A percentile compares a stretch with the other conserved stretches of the same genome.
Conservation (phyloP, 2,888 invertebrate species). For the Thysanoteuthis rhombus region DNA sequence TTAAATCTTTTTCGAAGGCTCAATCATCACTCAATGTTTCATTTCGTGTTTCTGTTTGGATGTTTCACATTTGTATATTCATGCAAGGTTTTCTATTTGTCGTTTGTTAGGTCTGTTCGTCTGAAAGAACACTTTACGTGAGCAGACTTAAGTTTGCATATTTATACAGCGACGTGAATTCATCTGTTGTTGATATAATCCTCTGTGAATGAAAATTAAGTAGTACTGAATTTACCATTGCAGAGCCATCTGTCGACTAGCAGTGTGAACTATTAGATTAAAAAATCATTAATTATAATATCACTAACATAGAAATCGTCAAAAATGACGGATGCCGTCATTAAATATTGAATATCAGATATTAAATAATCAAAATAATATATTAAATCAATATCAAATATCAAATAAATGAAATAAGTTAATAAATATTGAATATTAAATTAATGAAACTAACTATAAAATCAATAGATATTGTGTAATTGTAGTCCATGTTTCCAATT, state of each 20-base stretch:
- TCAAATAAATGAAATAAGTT: no score
- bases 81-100: neutral
- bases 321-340: no score
- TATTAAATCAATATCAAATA: no score
- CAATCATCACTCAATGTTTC: neutral
- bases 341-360: no score
- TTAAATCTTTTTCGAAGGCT: neutral
- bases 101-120: neutral
- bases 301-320: no score
- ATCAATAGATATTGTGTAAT: no score
- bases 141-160: neutral
- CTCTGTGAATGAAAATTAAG: neutral
- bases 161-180: neutral
- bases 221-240: neutral
- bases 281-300: neutral
- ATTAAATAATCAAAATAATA: no score
- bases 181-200: neutral
- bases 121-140: neutral
- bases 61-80: neutral
- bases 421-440: no score
- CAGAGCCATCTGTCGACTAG: neutral
- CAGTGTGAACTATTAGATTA: neutral
- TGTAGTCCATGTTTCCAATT: no score
- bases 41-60: neutral
- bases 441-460: no score